Conservation (phyloP, 2,797 vertebrate genomes). For the Alosa sapidissima region DNA sequence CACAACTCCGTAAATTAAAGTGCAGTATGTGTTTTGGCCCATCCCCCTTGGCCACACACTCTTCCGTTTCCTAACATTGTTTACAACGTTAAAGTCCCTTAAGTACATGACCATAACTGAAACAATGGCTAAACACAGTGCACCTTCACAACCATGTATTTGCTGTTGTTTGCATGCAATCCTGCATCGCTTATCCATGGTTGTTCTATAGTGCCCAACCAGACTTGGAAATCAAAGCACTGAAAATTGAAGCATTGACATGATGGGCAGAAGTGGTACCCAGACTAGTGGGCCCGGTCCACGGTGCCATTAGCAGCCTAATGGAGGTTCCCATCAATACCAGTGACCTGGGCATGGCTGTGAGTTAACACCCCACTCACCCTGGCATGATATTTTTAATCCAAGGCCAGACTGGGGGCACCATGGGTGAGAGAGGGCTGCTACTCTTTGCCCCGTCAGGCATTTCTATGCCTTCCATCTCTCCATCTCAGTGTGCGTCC, state of each 20-base stretch:
- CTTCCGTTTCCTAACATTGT: conserved; percentile 20
- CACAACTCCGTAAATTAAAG: neutral
- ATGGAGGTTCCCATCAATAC: conserved; percentile 41
- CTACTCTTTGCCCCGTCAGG: conserved; percentile 68
- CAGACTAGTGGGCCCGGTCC: neutral
- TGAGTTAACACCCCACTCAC: conserved; percentile 57
- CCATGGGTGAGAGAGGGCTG: conserved; percentile 60
- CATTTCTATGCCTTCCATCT: conserved; percentile 57
- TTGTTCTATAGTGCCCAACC: neutral
- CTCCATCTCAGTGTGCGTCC: conserved; percentile 47
- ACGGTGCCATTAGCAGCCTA: conserved; percentile 46
- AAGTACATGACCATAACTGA: neutral
- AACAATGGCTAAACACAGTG: neutral
- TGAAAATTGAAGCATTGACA: neutral
- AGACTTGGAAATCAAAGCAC: neutral
- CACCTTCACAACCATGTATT: conserved; percentile 49
- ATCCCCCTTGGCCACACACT: neutral
- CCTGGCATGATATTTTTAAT: conserved; percentile 65
- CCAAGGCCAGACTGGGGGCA: conserved; percentile 61
- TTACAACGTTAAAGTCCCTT: conserved; percentile 10
- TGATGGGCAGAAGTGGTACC: neutral
- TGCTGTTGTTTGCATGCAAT: conserved; percentile 35
- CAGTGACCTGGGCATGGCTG: conserved; percentile 48
- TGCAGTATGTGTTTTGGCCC: neutral
- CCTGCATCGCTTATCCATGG: neutral